Percentiles rank a stretch among this genome's conserved stretches.
Evolutionary conservation across 2,113 vertebrate species (phyloP).

Genomic region (Salminus brasiliensis): DNA sequence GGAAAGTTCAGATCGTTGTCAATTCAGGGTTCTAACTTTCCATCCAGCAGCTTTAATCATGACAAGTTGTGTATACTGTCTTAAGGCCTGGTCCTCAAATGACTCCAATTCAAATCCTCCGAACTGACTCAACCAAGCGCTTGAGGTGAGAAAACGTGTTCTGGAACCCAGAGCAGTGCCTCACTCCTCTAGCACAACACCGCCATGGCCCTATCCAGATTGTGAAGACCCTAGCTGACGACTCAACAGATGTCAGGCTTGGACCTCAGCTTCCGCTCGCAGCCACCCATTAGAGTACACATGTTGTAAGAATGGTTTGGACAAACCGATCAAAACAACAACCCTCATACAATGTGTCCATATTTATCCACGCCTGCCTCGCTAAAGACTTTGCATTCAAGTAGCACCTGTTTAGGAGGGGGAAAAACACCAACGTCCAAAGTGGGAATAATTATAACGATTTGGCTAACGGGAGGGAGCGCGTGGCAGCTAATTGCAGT

Average conservation of each 20-base stretch:
- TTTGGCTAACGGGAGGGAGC: constrained; percentile 70
- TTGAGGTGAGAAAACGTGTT: not conserved
- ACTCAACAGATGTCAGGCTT: not conserved
- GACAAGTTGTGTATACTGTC: too few species aligned
- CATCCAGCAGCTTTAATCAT: too few species aligned
- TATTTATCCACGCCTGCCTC: constrained; percentile 18
- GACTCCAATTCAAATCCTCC: not conserved
- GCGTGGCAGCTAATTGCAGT: constrained; percentile 74
- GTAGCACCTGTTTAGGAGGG: constrained; percentile 74
- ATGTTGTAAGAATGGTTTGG: not conserved
- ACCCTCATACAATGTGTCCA: not conserved
- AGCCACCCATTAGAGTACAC: not conserved
- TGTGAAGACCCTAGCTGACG: not conserved
- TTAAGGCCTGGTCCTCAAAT: too few species aligned
- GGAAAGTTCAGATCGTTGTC: not conserved
- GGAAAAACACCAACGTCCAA: constrained; percentile 69
- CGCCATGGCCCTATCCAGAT: not conserved
- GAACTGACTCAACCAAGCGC: too few species aligned
- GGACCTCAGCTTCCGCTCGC: not conserved
- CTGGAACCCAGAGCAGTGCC: not conserved
- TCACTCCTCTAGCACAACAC: not conserved
- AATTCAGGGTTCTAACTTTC: too few species aligned
- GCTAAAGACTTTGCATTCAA: constrained; percentile 73
- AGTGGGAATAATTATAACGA: constrained; percentile 80
- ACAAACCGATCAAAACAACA: constrained; percentile 26